Evolutionary conservation across 2,888 invertebrate species (phyloP).

Genomic region (Acanthopleura granulata): DNA sequence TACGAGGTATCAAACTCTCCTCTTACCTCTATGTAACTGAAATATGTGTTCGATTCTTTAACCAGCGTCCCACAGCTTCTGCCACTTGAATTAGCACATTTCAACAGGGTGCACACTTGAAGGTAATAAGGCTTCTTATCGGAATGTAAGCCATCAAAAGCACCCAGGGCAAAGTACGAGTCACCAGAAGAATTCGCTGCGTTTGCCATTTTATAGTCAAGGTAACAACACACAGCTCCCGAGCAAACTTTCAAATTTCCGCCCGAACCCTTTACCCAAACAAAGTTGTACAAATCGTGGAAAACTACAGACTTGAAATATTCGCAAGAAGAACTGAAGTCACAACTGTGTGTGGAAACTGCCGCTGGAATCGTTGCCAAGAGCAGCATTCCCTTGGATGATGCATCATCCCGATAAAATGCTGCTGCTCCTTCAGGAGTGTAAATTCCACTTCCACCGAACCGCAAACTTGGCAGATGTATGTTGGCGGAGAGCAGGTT

Average conservation of each 20-base stretch:
- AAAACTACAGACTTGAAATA: conserved; percentile 6
- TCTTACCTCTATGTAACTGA: background rate
- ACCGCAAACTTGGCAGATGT: conserved; percentile 72
- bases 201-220: background rate
- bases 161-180: conserved; percentile 3
- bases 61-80: background rate
- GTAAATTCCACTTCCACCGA: conserved; percentile 83
- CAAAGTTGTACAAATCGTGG: conserved; percentile 13
- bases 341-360: background rate
- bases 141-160: conserved; percentile 18
- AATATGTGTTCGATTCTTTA: background rate
- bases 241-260: background rate
- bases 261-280: conserved; percentile 7
- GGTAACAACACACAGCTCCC: background rate
- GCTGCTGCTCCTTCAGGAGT: conserved; percentile 65
- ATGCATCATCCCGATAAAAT: conserved; percentile 16
- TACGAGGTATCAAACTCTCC: background rate
- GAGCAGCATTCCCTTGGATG: background rate
- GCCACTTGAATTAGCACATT: background rate
- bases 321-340: background rate
- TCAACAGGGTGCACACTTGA: conserved; percentile 11
- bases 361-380: conserved; percentile 5
- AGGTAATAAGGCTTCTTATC: background rate
- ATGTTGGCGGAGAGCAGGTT: conserved; percentile 82
- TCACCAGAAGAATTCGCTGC: background rate